Evolutionary conservation across 2,113 vertebrate genomes (phyloP), one percentile per base, ranked within the genome.

Genomic region (Elgaria multicarinata): DNA sequence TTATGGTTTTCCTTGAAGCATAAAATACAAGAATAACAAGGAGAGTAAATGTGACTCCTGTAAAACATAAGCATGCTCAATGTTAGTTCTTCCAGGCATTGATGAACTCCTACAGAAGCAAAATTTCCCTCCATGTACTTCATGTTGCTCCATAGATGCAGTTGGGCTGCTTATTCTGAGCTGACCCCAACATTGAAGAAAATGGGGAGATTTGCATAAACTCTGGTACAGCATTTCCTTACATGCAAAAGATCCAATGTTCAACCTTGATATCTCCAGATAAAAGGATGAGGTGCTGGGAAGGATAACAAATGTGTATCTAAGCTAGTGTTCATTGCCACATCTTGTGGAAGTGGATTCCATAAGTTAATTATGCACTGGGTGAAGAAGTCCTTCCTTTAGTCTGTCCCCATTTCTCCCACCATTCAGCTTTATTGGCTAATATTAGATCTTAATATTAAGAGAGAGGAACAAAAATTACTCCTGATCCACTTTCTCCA

Each of bases 1-100:
- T 55, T 44, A 78, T 88, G 90, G 0, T 9, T 58, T 95, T 88
- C 78, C 83, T 42, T 83, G 78, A 88, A 83, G 72, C 50, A 75
- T 89, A 89, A 89, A 86, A 84, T 74, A 44, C 77, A 85, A 88
- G 66, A 87, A 44, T 71, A 88, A 58, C 13, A 89, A 78, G 62
- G 71, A 93, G 93, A 93, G 77, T 53, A 64, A 80, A 89, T 1
- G 6, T 13, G n/a, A 88, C 31, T 85, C 53, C 31, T n/a, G 77
- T 77, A 84, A 55, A 10, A 0, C 28, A 2, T 26, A 67, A 79
- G 72, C 87, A 91, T 26, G 50, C 58, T 9, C 2, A 50, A 6
- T 31, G 46, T 20, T 77, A 84, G 36, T 81, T 3, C 53, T 58
- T 79, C 50, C 55, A 18, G 16, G 31, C 31, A 80, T n/a, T 55